Evolutionary conservation across 2,888 invertebrate species (phyloP).

Genomic region (Drosophila affinis): DNA sequence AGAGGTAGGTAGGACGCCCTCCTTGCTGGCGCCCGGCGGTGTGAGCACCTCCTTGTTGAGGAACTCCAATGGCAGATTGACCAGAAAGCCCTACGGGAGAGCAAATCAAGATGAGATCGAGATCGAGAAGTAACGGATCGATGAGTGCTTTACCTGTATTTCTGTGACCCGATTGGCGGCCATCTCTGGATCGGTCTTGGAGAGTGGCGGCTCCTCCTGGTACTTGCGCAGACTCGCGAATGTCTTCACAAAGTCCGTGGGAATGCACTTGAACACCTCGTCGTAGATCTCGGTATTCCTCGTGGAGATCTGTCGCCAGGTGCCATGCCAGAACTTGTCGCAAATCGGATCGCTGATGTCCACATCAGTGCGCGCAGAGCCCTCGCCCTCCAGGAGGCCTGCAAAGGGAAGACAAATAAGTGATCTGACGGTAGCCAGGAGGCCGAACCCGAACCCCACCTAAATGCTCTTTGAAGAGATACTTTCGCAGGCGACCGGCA

Average conservation of each 20-base stretch:
- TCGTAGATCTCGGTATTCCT: conserved; percentile 95
- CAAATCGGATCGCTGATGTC: conserved; percentile 92
- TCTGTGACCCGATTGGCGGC: conserved; percentile 90
- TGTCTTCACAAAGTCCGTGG: conserved; percentile 91
- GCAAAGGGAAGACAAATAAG: background rate
- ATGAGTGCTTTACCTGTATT: conserved; percentile 86
- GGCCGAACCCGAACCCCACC: conserved; percentile 84
- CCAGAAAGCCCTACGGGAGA: conserved; percentile 89
- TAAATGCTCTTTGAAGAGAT: conserved; percentile 96
- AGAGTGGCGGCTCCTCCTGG: conserved; percentile 89
- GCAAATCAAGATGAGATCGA: no score
- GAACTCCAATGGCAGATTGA: conserved; percentile 94
- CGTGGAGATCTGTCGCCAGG: conserved; percentile 92
- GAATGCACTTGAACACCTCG: conserved; percentile 95
- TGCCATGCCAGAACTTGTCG: conserved; percentile 91
- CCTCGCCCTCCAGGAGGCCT: conserved; percentile 84
- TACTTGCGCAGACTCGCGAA: conserved; percentile 91
- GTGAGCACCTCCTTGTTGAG: conserved; percentile 93
- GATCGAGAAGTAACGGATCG: background rate
- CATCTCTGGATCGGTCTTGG: conserved; percentile 88
- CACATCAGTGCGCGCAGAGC: conserved; percentile 81
- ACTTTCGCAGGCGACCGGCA: conserved; percentile 92
- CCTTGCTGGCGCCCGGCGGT: conserved; percentile 92
- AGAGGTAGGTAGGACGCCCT: conserved; percentile 95
- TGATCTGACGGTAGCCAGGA: no score